Conservation (phyloP, 2,797 vertebrate species). For the Oreochromis mossambicus region DNA sequence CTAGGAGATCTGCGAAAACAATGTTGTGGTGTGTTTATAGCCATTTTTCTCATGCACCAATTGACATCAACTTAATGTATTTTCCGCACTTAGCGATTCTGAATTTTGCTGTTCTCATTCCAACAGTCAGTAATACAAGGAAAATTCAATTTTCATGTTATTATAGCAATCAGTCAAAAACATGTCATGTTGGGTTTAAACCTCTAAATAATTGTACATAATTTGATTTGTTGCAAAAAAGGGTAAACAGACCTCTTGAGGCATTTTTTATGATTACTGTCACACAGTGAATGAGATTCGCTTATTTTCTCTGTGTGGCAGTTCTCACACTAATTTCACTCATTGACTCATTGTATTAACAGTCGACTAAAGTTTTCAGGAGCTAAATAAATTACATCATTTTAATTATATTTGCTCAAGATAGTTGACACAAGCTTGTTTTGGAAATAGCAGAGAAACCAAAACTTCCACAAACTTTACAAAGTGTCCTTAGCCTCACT, state of each 20-base stretch:
- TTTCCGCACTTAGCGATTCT: background rate
- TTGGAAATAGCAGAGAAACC: background rate
- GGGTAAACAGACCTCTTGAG: background rate
- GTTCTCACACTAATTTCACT: background rate
- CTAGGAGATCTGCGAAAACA: background rate
- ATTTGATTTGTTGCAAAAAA: background rate
- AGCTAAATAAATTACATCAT: background rate
- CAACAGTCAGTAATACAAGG: background rate
- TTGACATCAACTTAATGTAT: background rate
- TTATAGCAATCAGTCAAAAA: background rate
- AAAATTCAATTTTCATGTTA: background rate
- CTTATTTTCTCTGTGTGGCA: slow-evolving; percentile 18
- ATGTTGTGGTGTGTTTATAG: background rate
- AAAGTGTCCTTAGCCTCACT: background rate
- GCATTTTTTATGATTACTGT: background rate
- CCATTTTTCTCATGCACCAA: background rate
- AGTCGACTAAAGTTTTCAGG: background rate
- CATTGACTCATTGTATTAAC: background rate
- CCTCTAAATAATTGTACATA: background rate
- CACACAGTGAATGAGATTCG: background rate
- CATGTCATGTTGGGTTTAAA: background rate
- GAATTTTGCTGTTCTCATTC: background rate
- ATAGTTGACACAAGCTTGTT: background rate
- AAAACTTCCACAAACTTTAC: background rate
- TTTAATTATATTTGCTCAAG: background rate